Conservation (phyloP, 2,797 vertebrate genomes). For the Anguilla marmorata region DNA sequence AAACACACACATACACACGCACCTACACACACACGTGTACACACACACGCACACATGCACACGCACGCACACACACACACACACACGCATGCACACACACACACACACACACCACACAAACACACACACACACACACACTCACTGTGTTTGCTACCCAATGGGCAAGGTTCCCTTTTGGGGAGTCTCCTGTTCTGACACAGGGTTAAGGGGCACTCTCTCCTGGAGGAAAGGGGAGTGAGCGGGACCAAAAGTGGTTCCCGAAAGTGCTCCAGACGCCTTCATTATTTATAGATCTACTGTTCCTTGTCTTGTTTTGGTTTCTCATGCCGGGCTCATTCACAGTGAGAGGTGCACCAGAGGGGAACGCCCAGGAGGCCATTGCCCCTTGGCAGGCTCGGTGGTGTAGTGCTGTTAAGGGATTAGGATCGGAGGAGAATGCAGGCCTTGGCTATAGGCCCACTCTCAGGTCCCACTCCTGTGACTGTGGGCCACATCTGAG, state of each 20-base stretch:
- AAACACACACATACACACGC: too few relatives aligned
- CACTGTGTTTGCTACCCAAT: neutral
- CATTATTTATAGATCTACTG: neutral
- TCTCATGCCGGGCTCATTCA: neutral
- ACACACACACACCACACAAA: too few relatives aligned
- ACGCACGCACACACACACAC: too few relatives aligned
- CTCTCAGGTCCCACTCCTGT: neutral
- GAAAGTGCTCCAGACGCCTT: neutral
- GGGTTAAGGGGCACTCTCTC: neutral
- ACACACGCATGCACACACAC: too few relatives aligned
- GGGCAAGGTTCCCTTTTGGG: neutral
- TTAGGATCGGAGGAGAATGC: neutral
- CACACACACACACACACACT: neutral
- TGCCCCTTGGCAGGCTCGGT: neutral
- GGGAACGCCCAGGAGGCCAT: neutral
- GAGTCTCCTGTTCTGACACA: neutral
- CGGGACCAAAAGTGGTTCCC: neutral
- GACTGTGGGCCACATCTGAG: neutral
- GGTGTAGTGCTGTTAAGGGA: neutral
- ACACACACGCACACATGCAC: neutral
- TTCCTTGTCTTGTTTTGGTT: neutral
- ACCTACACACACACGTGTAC: too few relatives aligned
- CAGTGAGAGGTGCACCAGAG: neutral
- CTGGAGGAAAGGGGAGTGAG: neutral
- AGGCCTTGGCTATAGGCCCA: slow-evolving; percentile 1